Evolutionary conservation across 2,113 vertebrate species (phyloP).

Genomic region (Euleptes europaea): DNA sequence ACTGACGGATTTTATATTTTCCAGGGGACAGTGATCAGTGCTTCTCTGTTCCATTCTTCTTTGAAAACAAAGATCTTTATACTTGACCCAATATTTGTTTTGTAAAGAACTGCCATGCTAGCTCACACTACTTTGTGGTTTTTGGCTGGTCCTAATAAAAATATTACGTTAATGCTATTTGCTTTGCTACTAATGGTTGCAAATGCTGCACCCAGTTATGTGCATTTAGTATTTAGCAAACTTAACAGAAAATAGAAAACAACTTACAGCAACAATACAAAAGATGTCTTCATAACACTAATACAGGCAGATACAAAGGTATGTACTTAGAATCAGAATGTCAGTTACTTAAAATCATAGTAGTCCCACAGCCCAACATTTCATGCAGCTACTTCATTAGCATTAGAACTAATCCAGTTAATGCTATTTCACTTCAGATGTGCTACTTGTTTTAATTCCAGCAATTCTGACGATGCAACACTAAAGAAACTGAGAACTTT

Average conservation of each 20-base stretch:
- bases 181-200: background rate
- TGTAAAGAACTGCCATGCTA: background rate
- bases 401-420: background rate
- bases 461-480: background rate
- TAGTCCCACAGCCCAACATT: background rate
- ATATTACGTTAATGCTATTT: background rate
- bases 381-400: background rate
- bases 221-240: background rate
- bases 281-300: background rate
- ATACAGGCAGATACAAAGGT: background rate
- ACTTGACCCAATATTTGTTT: background rate
- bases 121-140: background rate
- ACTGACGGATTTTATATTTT: background rate
- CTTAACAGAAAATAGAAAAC: background rate
- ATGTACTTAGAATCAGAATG: background rate
- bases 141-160: background rate
- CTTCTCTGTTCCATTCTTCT: background rate
- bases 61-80: background rate
- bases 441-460: background rate
- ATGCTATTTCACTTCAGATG: background rate
- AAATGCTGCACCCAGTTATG: background rate
- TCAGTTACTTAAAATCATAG: background rate
- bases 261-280: background rate
- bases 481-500: background rate
- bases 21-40: background rate